A percentile compares a stretch with the other conserved stretches of the same genome.
Evolutionary conservation across 2,113 vertebrate species (phyloP).

Genomic region (Panurus biarmicus): DNA sequence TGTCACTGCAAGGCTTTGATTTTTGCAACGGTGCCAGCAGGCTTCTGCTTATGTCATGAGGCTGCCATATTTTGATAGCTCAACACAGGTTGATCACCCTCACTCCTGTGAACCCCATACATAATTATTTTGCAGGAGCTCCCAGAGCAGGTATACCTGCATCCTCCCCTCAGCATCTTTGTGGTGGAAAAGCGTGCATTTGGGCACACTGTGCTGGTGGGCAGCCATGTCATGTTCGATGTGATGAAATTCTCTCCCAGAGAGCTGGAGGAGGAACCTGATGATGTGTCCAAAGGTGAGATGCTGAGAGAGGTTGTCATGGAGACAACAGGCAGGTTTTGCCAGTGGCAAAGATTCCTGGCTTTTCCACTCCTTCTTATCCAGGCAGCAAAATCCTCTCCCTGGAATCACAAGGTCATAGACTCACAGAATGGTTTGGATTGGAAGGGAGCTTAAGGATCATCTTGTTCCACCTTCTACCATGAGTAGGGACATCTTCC

Average conservation of each 20-base stretch:
- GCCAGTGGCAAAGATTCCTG: neutral
- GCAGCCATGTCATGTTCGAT: conserved; percentile 79
- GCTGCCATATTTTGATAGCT: neutral
- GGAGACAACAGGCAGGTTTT: neutral
- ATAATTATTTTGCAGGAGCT: conserved; percentile 74
- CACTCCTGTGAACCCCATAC: neutral
- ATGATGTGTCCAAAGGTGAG: conserved; percentile 55
- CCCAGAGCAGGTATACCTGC: conserved; percentile 86
- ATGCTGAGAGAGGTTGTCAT: neutral
- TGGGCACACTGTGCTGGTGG: conserved; percentile 83
- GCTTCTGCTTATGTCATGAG: accelerated
- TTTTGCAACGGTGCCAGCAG: neutral
- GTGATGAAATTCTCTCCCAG: conserved; percentile 81
- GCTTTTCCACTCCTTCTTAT: neutral
- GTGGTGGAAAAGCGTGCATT: conserved; percentile 86
- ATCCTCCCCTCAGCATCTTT: conserved; percentile 89
- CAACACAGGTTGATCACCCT: neutral
- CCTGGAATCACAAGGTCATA: neutral
- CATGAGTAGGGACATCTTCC: neutral
- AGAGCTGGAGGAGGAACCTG: conserved; percentile 68
- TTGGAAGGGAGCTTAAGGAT: neutral
- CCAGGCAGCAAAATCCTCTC: neutral
- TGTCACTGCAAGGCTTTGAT: neutral
- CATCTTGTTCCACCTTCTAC: neutral
- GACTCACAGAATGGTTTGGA: neutral